Evolutionary conservation across 2,888 invertebrate genomes (phyloP).

Genomic region (Alviniconcha strummeri): DNA sequence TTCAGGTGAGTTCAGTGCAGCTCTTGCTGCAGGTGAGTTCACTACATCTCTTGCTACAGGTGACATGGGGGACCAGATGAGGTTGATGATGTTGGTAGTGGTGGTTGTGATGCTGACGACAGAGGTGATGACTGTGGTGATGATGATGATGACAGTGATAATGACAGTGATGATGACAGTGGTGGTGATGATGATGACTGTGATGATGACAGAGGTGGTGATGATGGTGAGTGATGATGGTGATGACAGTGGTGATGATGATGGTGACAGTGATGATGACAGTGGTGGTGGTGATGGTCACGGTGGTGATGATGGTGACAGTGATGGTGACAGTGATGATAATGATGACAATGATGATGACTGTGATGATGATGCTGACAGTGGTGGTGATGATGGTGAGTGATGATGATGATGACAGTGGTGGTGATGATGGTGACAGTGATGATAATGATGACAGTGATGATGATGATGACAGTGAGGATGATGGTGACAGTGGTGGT

Average conservation of each 20-base stretch:
- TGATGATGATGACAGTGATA: not conserved
- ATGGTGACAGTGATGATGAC: not conserved
- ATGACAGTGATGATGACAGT: constrained; percentile 1
- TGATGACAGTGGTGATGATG: constrained; percentile 9
- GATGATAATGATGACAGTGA: not conserved
- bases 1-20: too few species aligned
- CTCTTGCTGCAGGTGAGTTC: too few species aligned
- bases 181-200: constrained; percentile 11
- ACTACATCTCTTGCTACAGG: too few species aligned
- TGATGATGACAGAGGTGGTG: constrained; percentile 2
- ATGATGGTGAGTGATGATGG: not conserved
- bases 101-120: not conserved
- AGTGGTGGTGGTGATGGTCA: not conserved
- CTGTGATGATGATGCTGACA: constrained; percentile 4
- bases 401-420: not conserved
- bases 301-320: constrained; percentile 10
- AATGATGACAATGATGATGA: constrained; percentile 5
- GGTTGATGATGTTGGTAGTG: constrained; percentile 2
- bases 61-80: not conserved
- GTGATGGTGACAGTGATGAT: constrained; percentile 1
- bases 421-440: not conserved
- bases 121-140: not conserved
- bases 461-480: not conserved
- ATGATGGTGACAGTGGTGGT: not conserved
- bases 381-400: not conserved